Evolutionary conservation across 1,140 invertebrate species (phyloP), one percentile per base, ranked within the genome.

Genomic region (Procambarus clarkii): DNA sequence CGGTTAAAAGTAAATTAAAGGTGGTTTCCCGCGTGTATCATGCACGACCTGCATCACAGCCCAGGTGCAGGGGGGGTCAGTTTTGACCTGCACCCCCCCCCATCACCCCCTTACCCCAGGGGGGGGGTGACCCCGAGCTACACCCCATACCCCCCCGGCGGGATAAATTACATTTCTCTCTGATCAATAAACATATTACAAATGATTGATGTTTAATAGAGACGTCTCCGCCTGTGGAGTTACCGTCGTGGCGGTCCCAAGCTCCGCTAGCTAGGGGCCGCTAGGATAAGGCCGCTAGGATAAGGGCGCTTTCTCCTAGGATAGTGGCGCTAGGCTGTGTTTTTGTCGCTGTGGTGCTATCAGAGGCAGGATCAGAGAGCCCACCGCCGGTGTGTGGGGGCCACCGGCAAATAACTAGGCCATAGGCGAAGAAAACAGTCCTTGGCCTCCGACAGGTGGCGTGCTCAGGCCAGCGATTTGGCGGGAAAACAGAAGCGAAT

Each of bases 401-500:
- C 21, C 60, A 64, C 4, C 69, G 4, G 24, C 24, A 5, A n/a
- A 84, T 34, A 84, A 69, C 24, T 84, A 46, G 82, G 82, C 82
- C 82, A 64, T 8, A 34, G 81, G 81, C 81, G 60, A 83, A 60
- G 81, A 84, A 69, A 84, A 18, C 60, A 71, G n/a, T 9, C 82
- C 82, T 84, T 84, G 24, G 54, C 44, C 48, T 54, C 34, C n/a
- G 64, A 46, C 64, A 84, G 82, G 45, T 84, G 60, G 82, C 82
- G 82, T 84, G 82, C 34, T 46, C 24, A 71, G 44, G 60, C 58
- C 82, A 45, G 82, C 82, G 60, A 84, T 84, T 84, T 84, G 60
- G 60, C 24, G 82, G 60, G 82, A 84, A 84, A 84, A 84, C 82
- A 84, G 82, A 84, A 84, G 82, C 82, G 60, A 64, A n/a, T 84